phyloP scores from a whole-genome alignment of 1,140 invertebrate species.

The Cherax destructor region DNA sequence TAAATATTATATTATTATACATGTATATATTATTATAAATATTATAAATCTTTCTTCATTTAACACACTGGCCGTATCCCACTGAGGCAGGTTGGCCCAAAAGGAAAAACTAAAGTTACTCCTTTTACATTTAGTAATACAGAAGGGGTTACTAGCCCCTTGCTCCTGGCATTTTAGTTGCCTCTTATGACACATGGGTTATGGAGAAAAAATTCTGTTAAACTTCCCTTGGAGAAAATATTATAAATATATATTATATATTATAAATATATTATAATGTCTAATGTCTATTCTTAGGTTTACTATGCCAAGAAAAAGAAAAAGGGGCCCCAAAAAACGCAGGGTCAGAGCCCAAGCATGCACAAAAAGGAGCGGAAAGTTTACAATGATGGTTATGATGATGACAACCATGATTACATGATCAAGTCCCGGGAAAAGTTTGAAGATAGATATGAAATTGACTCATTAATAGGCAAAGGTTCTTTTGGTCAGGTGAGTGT shows the following conservation, averaged over 20 bases:
- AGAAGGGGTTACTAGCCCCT: too few species aligned
- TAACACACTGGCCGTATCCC: too few species aligned
- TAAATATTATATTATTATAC: too few species aligned
- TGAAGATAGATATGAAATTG: constrained; percentile 98
- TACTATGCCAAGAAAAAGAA: constrained; percentile 99
- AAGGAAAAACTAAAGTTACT: too few species aligned
- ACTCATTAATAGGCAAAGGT: constrained; percentile 98
- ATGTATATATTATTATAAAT: too few species aligned
- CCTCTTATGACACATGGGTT: too few species aligned
- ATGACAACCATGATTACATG: constrained; percentile 99
- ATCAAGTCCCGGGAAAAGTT: constrained; percentile 99
- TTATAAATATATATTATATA: background rate
- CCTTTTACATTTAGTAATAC: too few species aligned
- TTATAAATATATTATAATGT: background rate
- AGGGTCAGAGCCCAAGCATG: constrained; percentile 81
- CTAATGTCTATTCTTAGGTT: constrained; percentile 81
- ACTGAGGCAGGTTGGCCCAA: too few species aligned
- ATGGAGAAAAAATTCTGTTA: too few species aligned
- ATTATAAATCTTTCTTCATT: too few species aligned
- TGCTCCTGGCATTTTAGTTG: too few species aligned
- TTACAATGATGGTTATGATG: constrained; percentile 99
- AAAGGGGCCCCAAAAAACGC: constrained; percentile 93
- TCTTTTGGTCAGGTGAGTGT: constrained; percentile 92
- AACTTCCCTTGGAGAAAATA: too few species aligned
- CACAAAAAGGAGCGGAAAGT: constrained; percentile 95